Conservation (phyloP, 2,888 invertebrate species). For the Bellardia pandia region DNA sequence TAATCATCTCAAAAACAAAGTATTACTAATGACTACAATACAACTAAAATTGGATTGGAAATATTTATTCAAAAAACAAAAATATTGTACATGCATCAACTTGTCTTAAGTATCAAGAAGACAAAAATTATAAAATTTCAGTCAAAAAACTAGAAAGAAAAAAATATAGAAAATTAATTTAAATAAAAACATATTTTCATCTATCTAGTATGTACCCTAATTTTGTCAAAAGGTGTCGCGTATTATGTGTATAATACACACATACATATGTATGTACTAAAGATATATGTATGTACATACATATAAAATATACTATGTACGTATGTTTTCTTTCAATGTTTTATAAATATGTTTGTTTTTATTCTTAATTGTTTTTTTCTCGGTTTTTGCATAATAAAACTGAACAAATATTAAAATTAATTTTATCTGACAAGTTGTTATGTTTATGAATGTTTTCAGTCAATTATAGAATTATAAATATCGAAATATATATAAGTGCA, state of each 20-base stretch:
- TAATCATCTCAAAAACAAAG: conserved; percentile 36
- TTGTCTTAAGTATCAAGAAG: conserved; percentile 16
- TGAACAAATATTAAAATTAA: conserved; percentile 61
- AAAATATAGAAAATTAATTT: background rate
- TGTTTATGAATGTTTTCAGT: conserved; percentile 70
- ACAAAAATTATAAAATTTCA: conserved; percentile 4
- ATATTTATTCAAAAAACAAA: conserved; percentile 2
- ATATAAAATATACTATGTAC: background rate
- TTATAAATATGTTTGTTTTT: background rate
- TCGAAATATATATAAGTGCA: conserved; percentile 3
- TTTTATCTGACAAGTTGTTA: conserved; percentile 64
- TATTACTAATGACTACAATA: conserved; percentile 35
- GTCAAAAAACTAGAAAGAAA: background rate
- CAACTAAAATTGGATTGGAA: conserved; percentile 31
- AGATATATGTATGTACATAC: background rate
- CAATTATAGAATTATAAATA: conserved; percentile 62
- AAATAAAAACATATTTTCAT: background rate
- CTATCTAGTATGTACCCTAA: conserved; percentile 22
- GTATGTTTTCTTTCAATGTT: background rate
- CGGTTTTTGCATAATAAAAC: background rate
- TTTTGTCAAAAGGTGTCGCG: conserved; percentile 31
- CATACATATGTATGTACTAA: background rate
- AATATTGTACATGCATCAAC: conserved; percentile 11
- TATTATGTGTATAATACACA: background rate
- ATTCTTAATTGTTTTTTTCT: background rate